Conservation (phyloP, 2,797 vertebrate species). For the Megalops cyprinoides region DNA sequence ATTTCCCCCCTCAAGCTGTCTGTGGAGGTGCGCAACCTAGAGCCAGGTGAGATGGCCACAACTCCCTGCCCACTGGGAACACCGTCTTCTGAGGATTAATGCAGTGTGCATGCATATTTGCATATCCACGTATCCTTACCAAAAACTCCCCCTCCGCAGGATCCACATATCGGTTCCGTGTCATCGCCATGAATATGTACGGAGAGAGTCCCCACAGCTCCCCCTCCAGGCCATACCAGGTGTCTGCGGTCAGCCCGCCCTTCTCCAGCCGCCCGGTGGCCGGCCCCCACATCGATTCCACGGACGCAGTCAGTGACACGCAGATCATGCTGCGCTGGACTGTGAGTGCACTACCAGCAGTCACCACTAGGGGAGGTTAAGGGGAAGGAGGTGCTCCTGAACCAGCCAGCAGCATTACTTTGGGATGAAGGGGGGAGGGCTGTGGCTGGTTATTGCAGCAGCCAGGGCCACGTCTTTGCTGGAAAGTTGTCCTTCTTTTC, state of each 20-base stretch:
- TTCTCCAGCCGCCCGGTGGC: constrained; percentile 84
- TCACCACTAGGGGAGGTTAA: background rate
- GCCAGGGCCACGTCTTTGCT: constrained; percentile 8
- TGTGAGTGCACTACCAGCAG: constrained; percentile 67
- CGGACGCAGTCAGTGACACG: constrained; percentile 91
- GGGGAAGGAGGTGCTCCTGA: too few relatives aligned
- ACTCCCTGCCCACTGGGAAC: background rate
- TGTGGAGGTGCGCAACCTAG: constrained; percentile 91
- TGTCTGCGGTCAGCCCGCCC: constrained; percentile 79
- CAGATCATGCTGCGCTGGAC: constrained; percentile 98
- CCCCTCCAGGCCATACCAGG: constrained; percentile 86
- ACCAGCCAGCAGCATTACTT: too few relatives aligned
- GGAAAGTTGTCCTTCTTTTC: background rate
- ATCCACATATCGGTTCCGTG: constrained; percentile 87
- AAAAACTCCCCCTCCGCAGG: constrained; percentile 67
- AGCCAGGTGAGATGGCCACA: constrained; percentile 78
- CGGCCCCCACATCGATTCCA: constrained; percentile 91
- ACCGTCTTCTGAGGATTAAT: background rate
- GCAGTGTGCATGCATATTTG: too few relatives aligned
- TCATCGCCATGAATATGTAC: constrained; percentile 86
- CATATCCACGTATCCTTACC: background rate
- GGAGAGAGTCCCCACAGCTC: constrained; percentile 91
- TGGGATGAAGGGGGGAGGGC: background rate
- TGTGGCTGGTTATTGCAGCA: too few relatives aligned
- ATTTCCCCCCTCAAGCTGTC: constrained; percentile 96